Percentiles rank a stretch among this genome's conserved stretches.
Evolutionary conservation across 1,140 invertebrate genomes (phyloP).

Genomic region (Sycophila sp.): DNA sequence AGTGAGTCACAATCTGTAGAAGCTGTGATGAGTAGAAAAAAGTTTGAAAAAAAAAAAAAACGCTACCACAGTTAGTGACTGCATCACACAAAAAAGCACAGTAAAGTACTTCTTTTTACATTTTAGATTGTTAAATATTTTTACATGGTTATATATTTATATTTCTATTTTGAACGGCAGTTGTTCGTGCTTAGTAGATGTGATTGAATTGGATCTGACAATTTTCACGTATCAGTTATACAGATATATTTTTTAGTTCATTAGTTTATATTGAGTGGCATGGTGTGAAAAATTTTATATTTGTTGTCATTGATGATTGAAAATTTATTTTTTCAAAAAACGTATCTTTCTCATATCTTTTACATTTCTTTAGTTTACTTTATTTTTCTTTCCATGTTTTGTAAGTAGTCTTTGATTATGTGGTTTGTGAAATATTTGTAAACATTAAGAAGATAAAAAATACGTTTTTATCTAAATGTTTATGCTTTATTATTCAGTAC

Average conservation of each 20-base stretch:
- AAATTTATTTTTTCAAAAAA: constrained; percentile 25
- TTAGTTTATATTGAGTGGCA: constrained; percentile 47
- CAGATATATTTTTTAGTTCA: constrained; percentile 8
- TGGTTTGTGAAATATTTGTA: constrained; percentile 3
- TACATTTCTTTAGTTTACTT: constrained; percentile 34
- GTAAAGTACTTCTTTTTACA: constrained; percentile 11
- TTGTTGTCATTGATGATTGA: constrained; percentile 33
- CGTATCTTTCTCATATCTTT: constrained; percentile 22
- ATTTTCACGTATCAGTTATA: constrained; percentile 23
- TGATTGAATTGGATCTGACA: constrained; percentile 47
- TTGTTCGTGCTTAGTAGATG: constrained; percentile 56
- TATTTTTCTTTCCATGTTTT: constrained; percentile 35
- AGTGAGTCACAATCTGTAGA: not conserved
- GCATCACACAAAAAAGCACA: not conserved
- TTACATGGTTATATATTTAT: not conserved
- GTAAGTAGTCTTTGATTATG: constrained; percentile 33
- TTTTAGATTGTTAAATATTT: constrained; percentile 1
- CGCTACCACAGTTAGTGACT: not conserved
- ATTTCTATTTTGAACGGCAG: constrained; percentile 37
- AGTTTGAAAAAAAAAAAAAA: constrained; percentile 1
- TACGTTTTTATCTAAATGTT: not conserved
- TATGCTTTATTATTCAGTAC: no score
- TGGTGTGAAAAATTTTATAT: constrained; percentile 54
- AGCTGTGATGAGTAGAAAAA: not conserved
- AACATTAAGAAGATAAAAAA: not conserved